phyloP scores from a whole-genome alignment of 2,113 vertebrate genomes.

The Electrona antarctica region DNA sequence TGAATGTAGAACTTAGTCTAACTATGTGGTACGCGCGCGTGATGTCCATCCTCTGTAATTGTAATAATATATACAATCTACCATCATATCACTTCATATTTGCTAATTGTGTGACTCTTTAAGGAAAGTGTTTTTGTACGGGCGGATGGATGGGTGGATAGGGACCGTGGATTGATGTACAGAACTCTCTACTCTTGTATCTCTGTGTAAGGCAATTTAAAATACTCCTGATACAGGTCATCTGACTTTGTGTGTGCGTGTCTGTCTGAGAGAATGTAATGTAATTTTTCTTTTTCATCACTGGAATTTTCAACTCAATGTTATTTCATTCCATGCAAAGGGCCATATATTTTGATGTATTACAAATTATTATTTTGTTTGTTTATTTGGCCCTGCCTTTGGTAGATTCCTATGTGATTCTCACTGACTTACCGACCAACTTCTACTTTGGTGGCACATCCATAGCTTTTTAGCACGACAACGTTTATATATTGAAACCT shows the following conservation, averaged over 20 bases:
- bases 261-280: not conserved
- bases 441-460: slow-evolving; percentile 6
- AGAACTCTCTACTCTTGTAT: slow-evolving; percentile 43
- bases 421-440: too few species aligned
- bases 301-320: too few species aligned
- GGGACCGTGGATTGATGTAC: not conserved
- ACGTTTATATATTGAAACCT: not conserved
- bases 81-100: slow-evolving; percentile 60
- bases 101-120: slow-evolving; percentile 50
- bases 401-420: too few species aligned
- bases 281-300: too few species aligned
- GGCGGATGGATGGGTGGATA: slow-evolving; percentile 21
- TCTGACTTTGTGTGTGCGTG: not conserved
- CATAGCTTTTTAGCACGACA: not conserved
- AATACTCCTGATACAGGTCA: slow-evolving; percentile 14
- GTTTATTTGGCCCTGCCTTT: too few species aligned
- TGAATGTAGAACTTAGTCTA: slow-evolving; percentile 59
- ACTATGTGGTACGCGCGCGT: slow-evolving; percentile 16
- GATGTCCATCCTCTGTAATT: slow-evolving; percentile 6
- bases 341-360: too few species aligned
- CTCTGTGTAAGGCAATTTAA: slow-evolving; percentile 33
- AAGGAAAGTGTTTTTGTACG: slow-evolving; percentile 70
- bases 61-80: slow-evolving; percentile 51
- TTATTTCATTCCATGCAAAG: too few species aligned
- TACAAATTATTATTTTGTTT: too few species aligned